Conservation (phyloP, 1,140 invertebrate genomes). For the Eumeta japonica region DNA sequence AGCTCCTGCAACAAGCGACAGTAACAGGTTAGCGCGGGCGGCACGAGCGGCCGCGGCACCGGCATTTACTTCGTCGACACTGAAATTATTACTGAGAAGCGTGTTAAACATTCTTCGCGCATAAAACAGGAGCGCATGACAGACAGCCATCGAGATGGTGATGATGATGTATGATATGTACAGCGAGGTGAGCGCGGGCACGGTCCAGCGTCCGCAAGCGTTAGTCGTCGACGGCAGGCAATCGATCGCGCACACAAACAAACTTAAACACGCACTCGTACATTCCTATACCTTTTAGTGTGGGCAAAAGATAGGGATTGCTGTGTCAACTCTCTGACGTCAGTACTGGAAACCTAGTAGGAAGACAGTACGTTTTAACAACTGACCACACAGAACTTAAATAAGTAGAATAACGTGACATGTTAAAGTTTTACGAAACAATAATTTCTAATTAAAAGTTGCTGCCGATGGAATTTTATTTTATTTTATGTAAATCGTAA, state of each 20-base stretch:
- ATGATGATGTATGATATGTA: slow-evolving; percentile 28
- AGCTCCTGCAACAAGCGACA: slow-evolving; percentile 35
- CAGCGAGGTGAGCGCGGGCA: slow-evolving; percentile 17
- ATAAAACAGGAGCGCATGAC: background rate
- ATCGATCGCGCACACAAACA: slow-evolving; percentile 36
- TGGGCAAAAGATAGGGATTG: slow-evolving; percentile 52
- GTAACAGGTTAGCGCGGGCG: background rate
- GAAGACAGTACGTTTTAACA: background rate
- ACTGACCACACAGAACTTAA: background rate
- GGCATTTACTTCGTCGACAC: background rate
- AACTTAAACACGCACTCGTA: slow-evolving; percentile 50
- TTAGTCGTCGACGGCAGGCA: slow-evolving; percentile 33
- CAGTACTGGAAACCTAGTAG: slow-evolving; percentile 54
- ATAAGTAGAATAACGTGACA: background rate
- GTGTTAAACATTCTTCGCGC: slow-evolving; percentile 27
- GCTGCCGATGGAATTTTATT: background rate
- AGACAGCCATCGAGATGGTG: no score
- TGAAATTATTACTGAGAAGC: slow-evolving; percentile 18
- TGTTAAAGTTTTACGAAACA: no score
- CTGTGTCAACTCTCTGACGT: slow-evolving; percentile 53
- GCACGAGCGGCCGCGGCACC: background rate
- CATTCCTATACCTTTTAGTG: slow-evolving; percentile 55
- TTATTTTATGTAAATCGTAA: no score
- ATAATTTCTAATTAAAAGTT: no score
- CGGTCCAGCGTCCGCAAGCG: slow-evolving; percentile 25